Base-by-base conservation (phyloP, 2,113 vertebrate genomes). In the Phasianus colchicus region DNA sequence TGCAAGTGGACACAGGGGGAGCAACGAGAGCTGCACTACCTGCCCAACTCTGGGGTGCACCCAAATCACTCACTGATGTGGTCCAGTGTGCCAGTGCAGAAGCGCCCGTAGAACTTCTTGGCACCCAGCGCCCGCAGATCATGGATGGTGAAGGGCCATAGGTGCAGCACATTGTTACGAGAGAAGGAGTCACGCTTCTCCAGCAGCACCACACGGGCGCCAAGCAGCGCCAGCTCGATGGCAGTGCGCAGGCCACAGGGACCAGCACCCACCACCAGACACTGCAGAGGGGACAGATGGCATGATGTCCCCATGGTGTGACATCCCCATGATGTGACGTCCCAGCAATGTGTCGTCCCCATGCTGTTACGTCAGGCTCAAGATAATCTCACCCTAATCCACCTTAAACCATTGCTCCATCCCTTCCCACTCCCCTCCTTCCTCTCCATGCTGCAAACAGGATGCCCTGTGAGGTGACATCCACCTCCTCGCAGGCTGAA, bases 81-180 rank as follows among this genome's bases (percentile, higher is more conserved):
- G 96, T 99, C 99, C 95, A 99, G 97, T 3, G 98, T 96, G 38
- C 99, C 99, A 0, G 97, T 97, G 96, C 99, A 99, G 98, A 99
- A 99, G 90, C 98, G 98, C 17, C 99, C 99, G 0, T 99, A 99
- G 95, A 99, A 99, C 96, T 98, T 99, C 97, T 99, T 99, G 92
- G 99, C 99, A 0, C 98, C 98, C 2, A 99, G 98, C 0, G 97
- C 98, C 5, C 98, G 97, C 60, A 99, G 98, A 96, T 99, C 99
- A 0, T 96, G 98, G 90, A 99, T 99, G 93, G 99, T 99, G 97
- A 97, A 99, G 48, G 98, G 99, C 99, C 99, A 99, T 89, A 99
- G 98, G 92, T 99, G 99, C 66, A 99, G 98, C 14, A 99, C 99
- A 2, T 99, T 99, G 98, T 99, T 99, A 52, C 99, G 98, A n/a